Evolutionary conservation across 2,113 vertebrate genomes (phyloP), one percentile per base, ranked within the genome.

Genomic region (Paraplagusia blochii): DNA sequence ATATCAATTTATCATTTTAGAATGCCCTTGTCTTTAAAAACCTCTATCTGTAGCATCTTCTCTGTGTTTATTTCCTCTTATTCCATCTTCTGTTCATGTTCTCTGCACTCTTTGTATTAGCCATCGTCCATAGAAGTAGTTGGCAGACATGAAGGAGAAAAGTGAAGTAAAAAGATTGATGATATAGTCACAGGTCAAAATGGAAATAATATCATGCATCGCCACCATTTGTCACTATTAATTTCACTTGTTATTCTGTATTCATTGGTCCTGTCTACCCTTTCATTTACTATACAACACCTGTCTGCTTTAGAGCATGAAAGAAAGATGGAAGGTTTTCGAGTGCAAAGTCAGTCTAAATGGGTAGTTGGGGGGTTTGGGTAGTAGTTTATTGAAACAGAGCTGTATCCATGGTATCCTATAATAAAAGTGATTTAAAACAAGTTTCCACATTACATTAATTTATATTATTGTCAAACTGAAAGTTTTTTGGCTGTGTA

Each of bases 101-200:
- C 53, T 35, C 44, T 69, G 35, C 64, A 44, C 72, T 66, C 64
- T 70, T 17, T 84, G 67, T 58, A 51, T 48, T 61, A 56, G 70
- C 80, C 74, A 73, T 61, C 50, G 64, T 58, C 44, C 7, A 79
- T 82, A 64, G 50, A 63, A 61, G 45, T 43, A 15, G 36, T 35
- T 53, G 50, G 53, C 15, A 62, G 38, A 66, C 16, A 16, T 48
- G 43, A 47, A 18, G 60, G 44, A 17, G 12, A 8, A 44, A 58
- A 8, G 9, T 10, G 50, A 53, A 29, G 17, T 19, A 15, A 40
- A n/a, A 29, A 51, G 54, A 57, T 48, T 61, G 39, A 73, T 63
- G 51, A 42, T 19, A 44, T 42, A 33, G 46, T 63, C 35, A n/a
- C 66, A 36, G 49, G 63, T 63, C 59, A 48, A 29, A 40, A 56